Evolutionary conservation across 2,888 invertebrate genomes (phyloP), one percentile per base, ranked within the genome.

Genomic region (Tetrapedia diversipes): DNA sequence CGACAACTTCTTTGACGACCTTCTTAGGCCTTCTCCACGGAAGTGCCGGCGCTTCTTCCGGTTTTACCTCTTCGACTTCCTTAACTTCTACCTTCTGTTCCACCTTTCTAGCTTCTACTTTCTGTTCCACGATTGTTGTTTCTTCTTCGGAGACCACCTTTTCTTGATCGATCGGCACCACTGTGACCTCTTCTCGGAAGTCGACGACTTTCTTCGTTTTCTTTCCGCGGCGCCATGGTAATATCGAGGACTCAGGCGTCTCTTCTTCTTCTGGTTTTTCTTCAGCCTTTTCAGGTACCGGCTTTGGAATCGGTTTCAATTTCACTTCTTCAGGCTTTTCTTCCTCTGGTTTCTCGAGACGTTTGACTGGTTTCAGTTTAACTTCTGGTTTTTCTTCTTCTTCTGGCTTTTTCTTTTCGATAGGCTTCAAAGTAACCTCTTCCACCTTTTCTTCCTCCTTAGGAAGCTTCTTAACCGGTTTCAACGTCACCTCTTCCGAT

Each of bases 151-250:
- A 80, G n/a, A 88, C 81, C 16, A 79, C 81, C 92, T 89, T 85
- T 47, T 91, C 89, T 72, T 90, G 89, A 80, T 89, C 85, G 29
- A 90, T 87, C 0, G 90, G 89, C 24, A 90, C 89, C n/a, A 90
- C 74, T 8, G 88, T 90, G 1, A 90, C 89, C 69, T 88, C 88
- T 74, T 90, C 88, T 24, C 84, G 86, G 72, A 91, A 90, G 37
- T 90, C 90, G 37, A 91, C 90, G 0, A 88, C 86, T 63, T 90
- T 90, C 51, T 87, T 89, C 10, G 81, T 34, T 34, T 86, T 88
- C 41, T 86, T 88, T 16, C 79, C 84, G 22, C 86, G 87, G 6
- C 77, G 81, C 90, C 93, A 91, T 86, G 93, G 94, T 66, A 94
- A 89, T 47, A 94, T 91, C 1, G 94, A 92, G 10, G 70, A 66